Evolutionary conservation across 2,888 invertebrate species (phyloP).

Genomic region (Ceratothoa steindachneri): DNA sequence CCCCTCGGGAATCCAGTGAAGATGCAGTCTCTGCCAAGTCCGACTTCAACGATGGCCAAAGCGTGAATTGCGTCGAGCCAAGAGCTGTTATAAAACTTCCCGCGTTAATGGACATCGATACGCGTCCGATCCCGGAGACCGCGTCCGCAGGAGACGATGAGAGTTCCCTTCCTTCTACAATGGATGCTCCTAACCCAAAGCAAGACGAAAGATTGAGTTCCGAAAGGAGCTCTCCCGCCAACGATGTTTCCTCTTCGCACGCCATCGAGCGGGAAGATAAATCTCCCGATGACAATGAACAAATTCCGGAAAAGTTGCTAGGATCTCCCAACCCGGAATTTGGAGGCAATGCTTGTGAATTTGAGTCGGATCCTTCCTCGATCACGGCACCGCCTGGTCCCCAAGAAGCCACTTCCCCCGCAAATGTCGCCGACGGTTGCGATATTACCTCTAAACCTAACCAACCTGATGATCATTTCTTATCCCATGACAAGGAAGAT

Average conservation of each 20-base stretch:
- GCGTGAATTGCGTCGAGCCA: no score
- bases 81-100: not conserved
- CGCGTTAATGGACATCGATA: not conserved
- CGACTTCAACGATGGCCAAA: no score
- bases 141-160: not conserved
- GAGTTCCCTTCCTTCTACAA: not conserved
- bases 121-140: not conserved
- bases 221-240: not conserved
- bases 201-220: not conserved
- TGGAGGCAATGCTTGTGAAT: no score
- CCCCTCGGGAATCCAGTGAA: not conserved
- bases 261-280: not conserved
- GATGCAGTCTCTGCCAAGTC: not conserved
- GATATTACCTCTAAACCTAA: not conserved
- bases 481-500: not conserved
- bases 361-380: no score
- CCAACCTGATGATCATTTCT: not conserved
- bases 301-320: no score
- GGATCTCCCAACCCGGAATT: no score
- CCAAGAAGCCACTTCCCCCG: not conserved
- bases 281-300: not conserved
- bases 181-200: not conserved
- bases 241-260: not conserved
- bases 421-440: not conserved
- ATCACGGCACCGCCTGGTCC: no score